Conservation (phyloP, 1,140 invertebrate genomes). For the Mycetomoellerius zeteki region DNA sequence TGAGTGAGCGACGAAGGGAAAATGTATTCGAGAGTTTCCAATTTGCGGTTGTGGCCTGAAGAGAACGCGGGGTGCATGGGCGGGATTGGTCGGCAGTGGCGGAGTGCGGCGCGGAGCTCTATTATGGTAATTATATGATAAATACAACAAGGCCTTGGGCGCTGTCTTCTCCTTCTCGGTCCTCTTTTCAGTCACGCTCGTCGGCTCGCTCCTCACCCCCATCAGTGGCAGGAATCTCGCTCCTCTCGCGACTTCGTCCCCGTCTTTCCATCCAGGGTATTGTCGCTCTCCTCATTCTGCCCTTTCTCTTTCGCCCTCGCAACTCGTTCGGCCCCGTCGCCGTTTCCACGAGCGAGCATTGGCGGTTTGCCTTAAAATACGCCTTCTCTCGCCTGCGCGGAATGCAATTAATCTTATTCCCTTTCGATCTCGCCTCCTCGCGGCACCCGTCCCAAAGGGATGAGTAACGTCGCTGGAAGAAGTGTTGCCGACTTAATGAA, state of each 20-base stretch:
- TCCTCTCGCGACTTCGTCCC: constrained; percentile 71
- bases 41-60: constrained; percentile 84
- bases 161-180: constrained; percentile 81
- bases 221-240: constrained; percentile 83
- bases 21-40: constrained; percentile 85
- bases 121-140: constrained; percentile 88
- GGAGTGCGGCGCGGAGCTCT: constrained; percentile 80
- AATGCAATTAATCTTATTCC: constrained; percentile 87
- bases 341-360: constrained; percentile 72
- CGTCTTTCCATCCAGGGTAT: constrained; percentile 61
- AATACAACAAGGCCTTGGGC: constrained; percentile 86
- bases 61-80: constrained; percentile 30
- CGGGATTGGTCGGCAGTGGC: constrained; percentile 59
- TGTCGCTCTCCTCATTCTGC: constrained; percentile 59
- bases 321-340: constrained; percentile 61
- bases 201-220: constrained; percentile 75
- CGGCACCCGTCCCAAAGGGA: constrained; percentile 67
- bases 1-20: constrained; percentile 75
- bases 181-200: constrained; percentile 72
- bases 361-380: constrained; percentile 86
- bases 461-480: constrained; percentile 79
- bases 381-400: constrained; percentile 81
- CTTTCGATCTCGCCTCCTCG: constrained; percentile 71
- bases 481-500: constrained; percentile 87
- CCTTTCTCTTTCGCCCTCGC: constrained; percentile 32